phyloP scores from a whole-genome alignment of 2,113 vertebrate genomes.

The Alethe castanea region DNA sequence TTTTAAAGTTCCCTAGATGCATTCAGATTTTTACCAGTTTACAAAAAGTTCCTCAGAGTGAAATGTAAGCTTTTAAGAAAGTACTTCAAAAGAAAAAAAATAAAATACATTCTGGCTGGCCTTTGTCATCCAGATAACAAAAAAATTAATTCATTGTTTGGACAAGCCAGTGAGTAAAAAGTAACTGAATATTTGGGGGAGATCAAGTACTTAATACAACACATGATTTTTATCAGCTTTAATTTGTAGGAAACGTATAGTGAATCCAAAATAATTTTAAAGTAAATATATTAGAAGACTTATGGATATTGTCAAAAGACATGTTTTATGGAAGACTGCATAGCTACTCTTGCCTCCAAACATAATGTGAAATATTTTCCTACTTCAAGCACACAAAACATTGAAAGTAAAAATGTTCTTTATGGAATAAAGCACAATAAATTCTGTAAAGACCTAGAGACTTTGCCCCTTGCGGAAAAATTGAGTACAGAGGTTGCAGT shows the following conservation, averaged over 20 bases:
- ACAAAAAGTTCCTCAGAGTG: neutral
- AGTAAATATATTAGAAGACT: neutral
- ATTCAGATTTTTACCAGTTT: neutral
- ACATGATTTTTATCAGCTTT: neutral
- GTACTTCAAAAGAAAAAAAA: conserved; percentile 49
- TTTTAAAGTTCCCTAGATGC: conserved; percentile 7
- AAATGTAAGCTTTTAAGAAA: conserved; percentile 13
- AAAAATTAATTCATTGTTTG: conserved; percentile 1
- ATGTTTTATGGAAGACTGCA: neutral
- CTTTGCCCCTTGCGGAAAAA: neutral
- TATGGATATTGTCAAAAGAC: neutral
- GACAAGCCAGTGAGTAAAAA: neutral
- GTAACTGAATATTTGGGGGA: neutral
- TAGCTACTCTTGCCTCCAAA: neutral
- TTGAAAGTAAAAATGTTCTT: neutral
- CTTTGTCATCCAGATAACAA: conserved; percentile 5
- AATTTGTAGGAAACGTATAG: neutral
- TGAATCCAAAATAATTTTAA: neutral
- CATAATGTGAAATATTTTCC: neutral
- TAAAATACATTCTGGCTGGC: neutral
- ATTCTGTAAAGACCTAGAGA: neutral
- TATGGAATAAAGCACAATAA: neutral
- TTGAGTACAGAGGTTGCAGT: neutral
- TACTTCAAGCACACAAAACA: neutral
- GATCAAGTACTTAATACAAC: neutral